A percentile compares a stretch with the other conserved stretches of the same genome.
Evolutionary conservation across 1,140 invertebrate species (phyloP).

Genomic region (Formica selysi): DNA sequence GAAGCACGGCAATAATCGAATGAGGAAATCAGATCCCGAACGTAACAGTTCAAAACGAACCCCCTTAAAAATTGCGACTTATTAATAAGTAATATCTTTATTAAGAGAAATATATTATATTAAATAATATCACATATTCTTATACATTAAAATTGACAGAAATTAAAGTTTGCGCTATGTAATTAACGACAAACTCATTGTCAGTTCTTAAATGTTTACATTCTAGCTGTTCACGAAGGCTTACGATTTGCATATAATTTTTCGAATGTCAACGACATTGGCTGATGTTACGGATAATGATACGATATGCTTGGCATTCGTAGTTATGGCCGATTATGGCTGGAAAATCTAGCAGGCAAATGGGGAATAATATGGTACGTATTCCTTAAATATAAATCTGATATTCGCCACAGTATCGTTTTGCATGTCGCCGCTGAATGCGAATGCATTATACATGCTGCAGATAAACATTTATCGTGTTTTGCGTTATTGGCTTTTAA

Average conservation of each 20-base stretch:
- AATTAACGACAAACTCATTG: not conserved
- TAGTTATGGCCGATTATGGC: not conserved
- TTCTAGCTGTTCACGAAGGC: not conserved
- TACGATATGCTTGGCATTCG: not conserved
- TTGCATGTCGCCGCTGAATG: constrained; percentile 30
- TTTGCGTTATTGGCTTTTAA: constrained; percentile 36
- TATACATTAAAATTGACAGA: not conserved
- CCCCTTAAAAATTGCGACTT: too few species aligned
- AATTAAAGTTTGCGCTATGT: not conserved
- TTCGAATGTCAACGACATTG: not conserved
- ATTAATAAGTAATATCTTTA: too few species aligned
- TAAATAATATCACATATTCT: not conserved
- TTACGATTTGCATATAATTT: constrained; percentile 7
- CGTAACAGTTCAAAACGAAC: too few species aligned
- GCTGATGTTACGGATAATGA: not conserved
- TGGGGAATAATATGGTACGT: not conserved
- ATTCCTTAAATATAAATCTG: constrained; percentile 35
- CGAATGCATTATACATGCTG: constrained; percentile 43
- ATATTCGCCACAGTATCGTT: constrained; percentile 8
- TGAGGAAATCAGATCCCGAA: not conserved
- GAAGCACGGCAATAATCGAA: not conserved
- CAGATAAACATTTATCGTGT: constrained; percentile 16
- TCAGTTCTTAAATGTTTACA: not conserved
- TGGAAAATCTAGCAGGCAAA: constrained; percentile 28
- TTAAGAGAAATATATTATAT: not conserved